These are phyloP conservation scores for Danaus melanippus DNA, from an alignment of 1,140 invertebrate genomes.

Conservation along the genomic window DNA sequence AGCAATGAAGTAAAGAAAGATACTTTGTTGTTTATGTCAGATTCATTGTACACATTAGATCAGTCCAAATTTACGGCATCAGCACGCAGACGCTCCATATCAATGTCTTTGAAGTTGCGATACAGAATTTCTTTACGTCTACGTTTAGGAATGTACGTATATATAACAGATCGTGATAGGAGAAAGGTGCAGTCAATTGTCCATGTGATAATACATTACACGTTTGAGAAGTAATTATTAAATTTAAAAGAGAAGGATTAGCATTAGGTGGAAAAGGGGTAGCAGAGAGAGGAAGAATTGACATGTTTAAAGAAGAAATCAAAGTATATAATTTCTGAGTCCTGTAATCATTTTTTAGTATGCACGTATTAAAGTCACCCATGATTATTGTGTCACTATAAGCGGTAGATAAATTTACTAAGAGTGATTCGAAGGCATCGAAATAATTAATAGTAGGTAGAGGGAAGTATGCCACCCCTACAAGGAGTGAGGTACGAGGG, in stretches of 20 bases:
- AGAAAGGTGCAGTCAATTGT: constrained; percentile 1
- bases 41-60: no score
- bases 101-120: constrained; percentile 7
- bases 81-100: background rate
- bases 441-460: no score
- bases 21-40: background rate
- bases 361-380: constrained; percentile 1
- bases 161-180: constrained; percentile 5
- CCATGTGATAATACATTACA: no score
- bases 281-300: background rate
- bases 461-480: no score
- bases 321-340: no score
- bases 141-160: background rate
- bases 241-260: background rate
- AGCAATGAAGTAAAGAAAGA: no score
- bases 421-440: no score
- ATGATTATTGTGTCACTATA: constrained; percentile 1
- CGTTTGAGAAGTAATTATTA: background rate
- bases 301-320: no score
- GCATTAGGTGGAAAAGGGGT: background rate
- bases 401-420: background rate
- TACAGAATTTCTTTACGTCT: constrained; percentile 4
- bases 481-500: no score
- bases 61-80: constrained; percentile 1
- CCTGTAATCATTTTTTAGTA: constrained; percentile 1